phyloP scores from a whole-genome alignment of 1,140 invertebrate species.

The Achroia grisella region DNA sequence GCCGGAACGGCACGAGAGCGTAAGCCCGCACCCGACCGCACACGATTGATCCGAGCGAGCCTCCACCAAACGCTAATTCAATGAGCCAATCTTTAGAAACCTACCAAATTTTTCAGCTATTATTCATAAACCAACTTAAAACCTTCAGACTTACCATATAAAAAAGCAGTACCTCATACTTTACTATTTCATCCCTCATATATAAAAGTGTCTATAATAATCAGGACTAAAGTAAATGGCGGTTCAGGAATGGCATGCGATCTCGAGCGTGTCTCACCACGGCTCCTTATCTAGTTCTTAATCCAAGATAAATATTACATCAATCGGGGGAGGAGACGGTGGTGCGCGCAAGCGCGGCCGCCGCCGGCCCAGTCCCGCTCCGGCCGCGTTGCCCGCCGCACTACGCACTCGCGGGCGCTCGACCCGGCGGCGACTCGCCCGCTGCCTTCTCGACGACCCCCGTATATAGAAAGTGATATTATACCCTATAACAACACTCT shows the following conservation, averaged over 20 bases:
- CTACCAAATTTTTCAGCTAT: slow-evolving; percentile 2
- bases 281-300: slow-evolving; percentile 65
- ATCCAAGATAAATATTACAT: slow-evolving; percentile 72
- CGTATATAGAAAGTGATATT: slow-evolving; percentile 17
- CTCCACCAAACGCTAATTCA: slow-evolving; percentile 33
- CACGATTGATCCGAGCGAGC: slow-evolving; percentile 48
- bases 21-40: slow-evolving; percentile 21
- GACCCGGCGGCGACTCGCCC: slow-evolving; percentile 57
- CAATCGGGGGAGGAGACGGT: slow-evolving; percentile 47
- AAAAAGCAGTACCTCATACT: too few relatives aligned
- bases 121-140: too few relatives aligned
- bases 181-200: too few relatives aligned
- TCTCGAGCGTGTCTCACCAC: slow-evolving; percentile 31
- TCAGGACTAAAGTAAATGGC: too few relatives aligned
- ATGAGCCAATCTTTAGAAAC: slow-evolving; percentile 20
- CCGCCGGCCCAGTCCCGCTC: slow-evolving; percentile 54
- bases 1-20: slow-evolving; percentile 22
- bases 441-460: slow-evolving; percentile 34
- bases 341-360: slow-evolving; percentile 42
- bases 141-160: too few relatives aligned
- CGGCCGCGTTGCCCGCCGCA: slow-evolving; percentile 56
- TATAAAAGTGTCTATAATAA: too few relatives aligned
- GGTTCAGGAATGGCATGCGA: slow-evolving; percentile 6
- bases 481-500: slow-evolving; percentile 10
- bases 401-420: slow-evolving; percentile 43